Base-by-base conservation (phyloP, 2,113 vertebrate genomes). In the Laticauda laticaudata region DNA sequence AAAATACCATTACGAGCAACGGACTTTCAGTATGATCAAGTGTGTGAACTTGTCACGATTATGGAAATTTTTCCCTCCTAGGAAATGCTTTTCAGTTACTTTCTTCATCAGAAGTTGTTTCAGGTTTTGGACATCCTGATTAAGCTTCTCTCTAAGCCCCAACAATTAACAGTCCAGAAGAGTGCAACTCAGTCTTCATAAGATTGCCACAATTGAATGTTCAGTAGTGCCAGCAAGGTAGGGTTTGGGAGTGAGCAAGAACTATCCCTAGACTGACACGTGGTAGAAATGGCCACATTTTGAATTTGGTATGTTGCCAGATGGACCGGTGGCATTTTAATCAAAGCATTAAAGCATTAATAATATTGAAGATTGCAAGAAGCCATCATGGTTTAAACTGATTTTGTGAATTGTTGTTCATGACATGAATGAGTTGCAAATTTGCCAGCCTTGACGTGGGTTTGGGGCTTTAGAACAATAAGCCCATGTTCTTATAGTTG, bases 1-100 rank as follows among this genome's bases (percentile, higher is more conserved):
- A 1, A 96, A 93, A 20, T 97, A 97, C 96, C 98, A 94, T 96
- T 98, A 98, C 0, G 98, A 99, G 95, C 98, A 99, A 95, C 97
- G 99, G 91, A 99, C 98, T 29, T 96, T 99, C 96, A 99, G 95
- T 24, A n/a, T 97, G 15, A 75, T 98, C 96, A 99, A 98, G 98
- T 99, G 92, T 96, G 88, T 93, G 54, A 54, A 2, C 55, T 64
- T 64, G 29, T 51, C 29, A 14, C 48, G n/a, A 11, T 7, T 26
- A n/a, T 45, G 24, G 3, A 20, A 21, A 39, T 56, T 89, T 89
- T 9, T 75, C 45, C 48, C n/a, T 54, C 14, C 4, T 54, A 43
- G 43, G 53, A 48, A 51, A 85, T 48, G 26, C 43, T 48, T 59
- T 89, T 18, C 18, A 9, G 21, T 85, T 55, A 20, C 64, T 23